Evolutionary conservation across 1,140 invertebrate species (phyloP), one percentile per base, ranked within the genome.

Genomic region (Vollenhovia emeryi): DNA sequence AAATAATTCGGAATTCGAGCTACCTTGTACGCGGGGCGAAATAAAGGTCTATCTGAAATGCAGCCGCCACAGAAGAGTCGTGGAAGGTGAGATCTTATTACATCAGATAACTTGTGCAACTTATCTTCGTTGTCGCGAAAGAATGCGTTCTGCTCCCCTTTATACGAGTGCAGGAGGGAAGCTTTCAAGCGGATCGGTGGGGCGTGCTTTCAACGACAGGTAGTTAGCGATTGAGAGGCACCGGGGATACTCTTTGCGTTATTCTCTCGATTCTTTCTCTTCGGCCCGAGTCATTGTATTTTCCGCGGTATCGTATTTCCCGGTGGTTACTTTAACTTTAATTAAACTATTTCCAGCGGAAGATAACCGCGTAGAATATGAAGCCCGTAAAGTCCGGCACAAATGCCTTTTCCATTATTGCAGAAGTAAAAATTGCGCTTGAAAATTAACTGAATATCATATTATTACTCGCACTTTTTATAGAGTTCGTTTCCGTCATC

Each of bases 171-270:
- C 21, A 80, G 40, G 36, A 33, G n/a, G 36, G 36, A 18, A 33
- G 36, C 55, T 57, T 21, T 73, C 66, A 36, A 43, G 2, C 52
- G n/a, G 18, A 9, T 59, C 24, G 36, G 9, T 52, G 66, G 33
- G 2, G 24, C n/a, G 66, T 57, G 24, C 78, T 45, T 79, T 68
- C 50, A 73, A 57, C 36, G 66, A 82, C 36, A 33, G 66, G 18
- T 80, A 82, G 50, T 82, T 82, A 73, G 13, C 66, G 50, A 82
- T 82, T 43, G 66, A 82, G 50, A 82, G 50, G n/a, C 43, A 15
- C 36, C 24, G 33, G 24, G n/a, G 24, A 69, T 80, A 69, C 50
- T 55, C 36, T 40, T 55, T 18, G 66, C 50, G 24, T 80, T 80
- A 71, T 71, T 71, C 50, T 71, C 50, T 57, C 64, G 8, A 8